A percentile compares a stretch with the other conserved stretches of the same genome.
Evolutionary conservation across 1,140 invertebrate genomes (phyloP).

Genomic region (Zaprionus inermis): DNA sequence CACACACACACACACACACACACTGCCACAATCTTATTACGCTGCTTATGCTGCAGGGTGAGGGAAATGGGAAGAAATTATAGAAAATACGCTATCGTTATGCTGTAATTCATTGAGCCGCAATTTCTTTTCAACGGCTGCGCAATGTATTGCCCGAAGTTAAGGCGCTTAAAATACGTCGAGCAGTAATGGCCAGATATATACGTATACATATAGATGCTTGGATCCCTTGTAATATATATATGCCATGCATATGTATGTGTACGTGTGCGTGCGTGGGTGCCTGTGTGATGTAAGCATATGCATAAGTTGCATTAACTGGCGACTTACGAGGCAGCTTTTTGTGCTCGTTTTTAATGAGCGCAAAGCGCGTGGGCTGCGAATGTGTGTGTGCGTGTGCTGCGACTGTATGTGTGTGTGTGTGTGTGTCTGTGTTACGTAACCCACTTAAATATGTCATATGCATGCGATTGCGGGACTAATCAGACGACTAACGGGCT

Average conservation of each 20-base stretch:
- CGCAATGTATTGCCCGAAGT: conserved; percentile 30
- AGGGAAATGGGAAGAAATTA: conserved; percentile 6
- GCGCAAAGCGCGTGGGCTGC: neutral
- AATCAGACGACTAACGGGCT: conserved; percentile 64
- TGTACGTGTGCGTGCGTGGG: conserved; percentile 24
- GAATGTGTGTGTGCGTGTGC: neutral
- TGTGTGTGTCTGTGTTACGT: conserved; percentile 29
- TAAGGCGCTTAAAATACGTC: conserved; percentile 46
- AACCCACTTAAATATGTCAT: conserved; percentile 81
- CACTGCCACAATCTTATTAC: neutral
- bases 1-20: neutral
- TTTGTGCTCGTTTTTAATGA: conserved; percentile 8
- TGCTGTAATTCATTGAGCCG: conserved; percentile 47
- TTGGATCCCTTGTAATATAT: neutral
- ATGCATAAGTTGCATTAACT: conserved; percentile 59
- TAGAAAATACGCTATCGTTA: conserved; percentile 35
- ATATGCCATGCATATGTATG: neutral
- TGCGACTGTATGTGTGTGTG: conserved; percentile 2
- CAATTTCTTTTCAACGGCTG: conserved; percentile 35
- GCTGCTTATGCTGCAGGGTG: neutral
- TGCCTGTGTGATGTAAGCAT: conserved; percentile 39
- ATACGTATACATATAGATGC: neutral
- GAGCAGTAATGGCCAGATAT: conserved; percentile 22
- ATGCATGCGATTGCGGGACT: conserved; percentile 62
- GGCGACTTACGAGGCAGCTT: conserved; percentile 50